Evolutionary conservation across 2,797 vertebrate species (phyloP).

Genomic region (Fistularia commersonii): DNA sequence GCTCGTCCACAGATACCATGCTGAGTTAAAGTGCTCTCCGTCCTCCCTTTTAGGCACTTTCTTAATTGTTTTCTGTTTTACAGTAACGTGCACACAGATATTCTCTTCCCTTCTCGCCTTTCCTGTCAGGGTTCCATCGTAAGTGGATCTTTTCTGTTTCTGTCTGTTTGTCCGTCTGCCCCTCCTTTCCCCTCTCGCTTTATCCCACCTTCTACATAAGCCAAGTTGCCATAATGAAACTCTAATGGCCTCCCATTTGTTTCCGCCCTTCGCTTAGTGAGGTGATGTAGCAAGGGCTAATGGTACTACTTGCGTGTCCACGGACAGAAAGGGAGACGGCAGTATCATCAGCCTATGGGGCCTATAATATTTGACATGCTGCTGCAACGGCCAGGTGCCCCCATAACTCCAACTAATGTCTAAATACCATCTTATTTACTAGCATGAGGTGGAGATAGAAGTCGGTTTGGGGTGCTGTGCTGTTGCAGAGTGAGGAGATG

Average conservation of each 20-base stretch:
- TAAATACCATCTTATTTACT: constrained; percentile 44
- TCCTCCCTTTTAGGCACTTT: constrained; percentile 9
- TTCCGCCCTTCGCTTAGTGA: constrained; percentile 67
- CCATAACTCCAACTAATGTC: constrained; percentile 59
- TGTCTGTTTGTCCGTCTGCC: constrained; percentile 12
- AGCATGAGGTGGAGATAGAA: constrained; percentile 25
- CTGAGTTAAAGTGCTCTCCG: constrained; percentile 21
- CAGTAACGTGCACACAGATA: neutral
- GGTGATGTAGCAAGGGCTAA: constrained; percentile 65
- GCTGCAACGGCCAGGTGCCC: constrained; percentile 43
- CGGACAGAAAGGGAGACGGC: constrained; percentile 34
- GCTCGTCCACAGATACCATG: constrained; percentile 1
- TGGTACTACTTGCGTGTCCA: constrained; percentile 59
- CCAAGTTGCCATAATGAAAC: constrained; percentile 69
- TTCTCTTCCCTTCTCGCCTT: constrained; percentile 13
- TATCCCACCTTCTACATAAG: constrained; percentile 52
- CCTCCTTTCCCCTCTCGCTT: constrained; percentile 21
- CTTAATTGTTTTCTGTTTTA: neutral
- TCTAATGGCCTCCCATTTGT: constrained; percentile 71
- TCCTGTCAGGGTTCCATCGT: constrained; percentile 37
- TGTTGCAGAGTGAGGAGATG: constrained; percentile 11
- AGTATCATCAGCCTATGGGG: constrained; percentile 42
- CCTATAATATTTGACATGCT: constrained; percentile 37
- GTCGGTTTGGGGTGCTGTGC: constrained; percentile 18
- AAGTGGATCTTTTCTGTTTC: constrained; percentile 27